Conservation (phyloP, 2,888 invertebrate genomes). For the Pristionchus exspectatus region DNA sequence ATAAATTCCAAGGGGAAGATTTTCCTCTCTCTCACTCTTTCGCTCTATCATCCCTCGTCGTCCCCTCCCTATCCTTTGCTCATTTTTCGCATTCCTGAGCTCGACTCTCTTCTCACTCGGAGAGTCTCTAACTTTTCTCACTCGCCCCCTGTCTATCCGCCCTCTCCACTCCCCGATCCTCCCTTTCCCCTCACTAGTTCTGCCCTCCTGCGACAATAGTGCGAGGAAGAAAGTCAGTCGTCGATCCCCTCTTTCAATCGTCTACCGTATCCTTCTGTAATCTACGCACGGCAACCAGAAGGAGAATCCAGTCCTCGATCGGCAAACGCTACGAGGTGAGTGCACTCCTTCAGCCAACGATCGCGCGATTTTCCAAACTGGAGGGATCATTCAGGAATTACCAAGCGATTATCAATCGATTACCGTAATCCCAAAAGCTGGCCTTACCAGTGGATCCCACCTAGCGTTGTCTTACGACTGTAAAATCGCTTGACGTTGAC, state of each 20-base stretch:
- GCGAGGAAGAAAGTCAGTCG: background rate
- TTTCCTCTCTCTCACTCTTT: constrained; percentile 9
- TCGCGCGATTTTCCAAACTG: background rate
- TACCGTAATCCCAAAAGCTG: too few species aligned
- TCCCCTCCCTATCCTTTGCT: background rate
- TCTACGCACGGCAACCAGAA: background rate
- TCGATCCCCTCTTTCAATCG: background rate
- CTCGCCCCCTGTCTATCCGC: background rate
- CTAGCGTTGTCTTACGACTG: too few species aligned
- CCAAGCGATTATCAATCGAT: too few species aligned
- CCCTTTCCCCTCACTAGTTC: background rate
- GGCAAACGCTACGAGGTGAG: background rate
- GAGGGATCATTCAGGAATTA: background rate
- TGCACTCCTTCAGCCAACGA: background rate
- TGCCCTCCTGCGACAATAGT: background rate
- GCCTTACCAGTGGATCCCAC: too few species aligned
- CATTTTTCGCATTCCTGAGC: constrained; percentile 54
- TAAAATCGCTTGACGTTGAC: background rate
- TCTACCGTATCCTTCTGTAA: background rate
- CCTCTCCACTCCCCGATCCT: background rate
- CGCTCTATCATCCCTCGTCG: background rate
- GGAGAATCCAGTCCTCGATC: background rate
- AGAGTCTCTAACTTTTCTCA: background rate
- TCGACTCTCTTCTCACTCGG: background rate
- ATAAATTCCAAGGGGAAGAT: constrained; percentile 16